A percentile compares a stretch with the other conserved stretches of the same genome.
phyloP scores from a whole-genome alignment of 1,140 invertebrate genomes.

The Oryctes rhinoceros region DNA sequence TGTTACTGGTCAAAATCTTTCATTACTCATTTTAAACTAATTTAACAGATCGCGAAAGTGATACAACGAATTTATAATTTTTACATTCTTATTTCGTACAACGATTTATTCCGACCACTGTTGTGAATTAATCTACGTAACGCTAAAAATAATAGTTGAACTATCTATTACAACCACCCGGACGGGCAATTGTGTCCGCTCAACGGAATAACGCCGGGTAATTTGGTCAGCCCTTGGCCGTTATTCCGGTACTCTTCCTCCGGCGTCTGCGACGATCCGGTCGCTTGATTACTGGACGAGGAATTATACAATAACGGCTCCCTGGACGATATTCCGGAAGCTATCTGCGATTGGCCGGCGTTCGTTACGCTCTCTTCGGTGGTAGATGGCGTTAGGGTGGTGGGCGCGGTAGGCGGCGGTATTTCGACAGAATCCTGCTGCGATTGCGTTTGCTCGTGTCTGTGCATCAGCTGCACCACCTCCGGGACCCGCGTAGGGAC shows the following conservation, averaged over 20 bases:
- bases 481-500: conserved; percentile 67
- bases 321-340: conserved; percentile 55
- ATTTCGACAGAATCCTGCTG: conserved; percentile 64
- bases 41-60: too few species aligned
- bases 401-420: conserved; percentile 43
- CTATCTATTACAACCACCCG: conserved; percentile 65
- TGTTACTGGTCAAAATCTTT: background rate
- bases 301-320: conserved; percentile 59
- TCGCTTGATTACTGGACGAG: conserved; percentile 58
- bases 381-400: conserved; percentile 63
- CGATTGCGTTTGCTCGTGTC: conserved; percentile 62
- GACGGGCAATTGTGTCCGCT: conserved; percentile 68
- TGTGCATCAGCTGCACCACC: conserved; percentile 55
- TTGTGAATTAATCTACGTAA: background rate
- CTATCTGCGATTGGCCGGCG: conserved; percentile 49
- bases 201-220: conserved; percentile 71
- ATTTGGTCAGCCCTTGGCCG: conserved; percentile 61
- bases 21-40: too few species aligned
- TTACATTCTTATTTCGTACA: background rate
- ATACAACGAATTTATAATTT: too few species aligned
- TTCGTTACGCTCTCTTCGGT: conserved; percentile 63
- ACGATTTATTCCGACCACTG: background rate
- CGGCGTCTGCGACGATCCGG: conserved; percentile 59
- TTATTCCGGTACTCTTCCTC: conserved; percentile 57
- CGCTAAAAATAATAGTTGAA: conserved; percentile 14